Conservation (phyloP, 2,888 invertebrate species). For the Pandemis corylana region DNA sequence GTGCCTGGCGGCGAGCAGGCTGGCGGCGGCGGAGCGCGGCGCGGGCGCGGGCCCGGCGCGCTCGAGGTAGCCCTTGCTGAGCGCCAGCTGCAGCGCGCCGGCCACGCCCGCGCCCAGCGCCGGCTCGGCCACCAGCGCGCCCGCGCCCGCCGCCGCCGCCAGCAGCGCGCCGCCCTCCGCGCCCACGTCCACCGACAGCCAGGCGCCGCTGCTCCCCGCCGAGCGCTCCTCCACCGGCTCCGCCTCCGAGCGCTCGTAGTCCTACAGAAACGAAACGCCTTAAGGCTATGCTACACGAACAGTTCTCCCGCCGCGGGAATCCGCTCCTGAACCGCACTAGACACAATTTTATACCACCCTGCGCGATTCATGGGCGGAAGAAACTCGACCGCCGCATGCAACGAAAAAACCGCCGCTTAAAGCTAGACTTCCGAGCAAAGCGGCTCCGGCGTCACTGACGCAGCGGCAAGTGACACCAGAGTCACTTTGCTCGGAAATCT, state of each 20-base stretch:
- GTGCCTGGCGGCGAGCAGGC: conserved; percentile 55
- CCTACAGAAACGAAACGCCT: conserved; percentile 50
- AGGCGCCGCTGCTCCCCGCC: conserved; percentile 88
- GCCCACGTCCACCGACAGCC: conserved; percentile 91
- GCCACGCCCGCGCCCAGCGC: conserved; percentile 96
- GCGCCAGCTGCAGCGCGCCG: conserved; percentile 94
- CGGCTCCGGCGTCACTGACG: no score
- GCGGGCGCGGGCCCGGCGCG: conserved; percentile 90
- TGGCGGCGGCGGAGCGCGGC: conserved; percentile 72
- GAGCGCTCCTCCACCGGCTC: conserved; percentile 70
- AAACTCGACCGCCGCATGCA: no score
- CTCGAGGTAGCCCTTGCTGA: conserved; percentile 97
- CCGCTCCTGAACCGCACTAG: no score
- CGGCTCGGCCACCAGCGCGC: conserved; percentile 94
- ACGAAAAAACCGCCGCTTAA: no score
- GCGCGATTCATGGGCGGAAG: no score
- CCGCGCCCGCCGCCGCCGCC: conserved; percentile 70
- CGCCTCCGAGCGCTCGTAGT: conserved; percentile 72
- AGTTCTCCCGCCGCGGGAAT: no score
- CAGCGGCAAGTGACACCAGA: no score
- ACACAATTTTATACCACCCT: no score
- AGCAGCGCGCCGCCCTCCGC: conserved; percentile 73
- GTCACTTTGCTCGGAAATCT: no score
- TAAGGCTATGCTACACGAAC: no score
- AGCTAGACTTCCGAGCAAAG: no score